Base-by-base conservation (phyloP, 2,888 invertebrate genomes). In the Morpho achilles region DNA sequence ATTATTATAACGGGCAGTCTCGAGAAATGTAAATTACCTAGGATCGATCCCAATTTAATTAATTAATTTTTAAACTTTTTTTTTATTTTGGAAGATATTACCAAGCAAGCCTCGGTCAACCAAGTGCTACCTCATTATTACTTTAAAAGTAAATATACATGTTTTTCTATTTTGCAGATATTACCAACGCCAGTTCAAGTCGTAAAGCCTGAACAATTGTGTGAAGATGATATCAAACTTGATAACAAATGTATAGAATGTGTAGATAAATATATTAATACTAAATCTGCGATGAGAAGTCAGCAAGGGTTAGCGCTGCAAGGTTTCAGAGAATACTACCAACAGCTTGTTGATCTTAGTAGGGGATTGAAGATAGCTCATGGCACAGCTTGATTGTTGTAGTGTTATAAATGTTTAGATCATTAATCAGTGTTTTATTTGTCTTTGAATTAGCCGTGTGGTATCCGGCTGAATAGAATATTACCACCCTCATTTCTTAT, bases 291-390 rank as follows among this genome's bases (percentile, higher is more conserved):
- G 1, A 94, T 94, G 79, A 94, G 93, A 77, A 92, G 92, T 5
- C 93, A 94, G 60, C 90, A 96, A 48, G 94, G 94, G 69, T 76
- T 95, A 50, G 94, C 95, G 0, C 73, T 96, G n/a, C 94, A 95
- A 75, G 92, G 94, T 6, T 93, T 94, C 67, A 92, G 93, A 69
- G 95, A 96, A 73, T 71, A 93, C n/a, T 91, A 92, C 66, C 91
- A 92, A 46, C 92, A 93, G 65, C 86, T 92, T 59, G 78, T 91
- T 44, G 91, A 93, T 58, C 75, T 95, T 0, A 92, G 92, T 61
- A 82, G 92, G 22, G 94, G 94, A n/a, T 77, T 95, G 60, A 91
- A 91, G 73, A 91, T 92, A 67, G 95, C 95, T 0, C 95, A 96
- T 72, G 95, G 95, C 47, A 80, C 75, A 45, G 72, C 74, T 51